phyloP scores from a whole-genome alignment of 2,797 vertebrate species.

The Chelonia mydas region DNA sequence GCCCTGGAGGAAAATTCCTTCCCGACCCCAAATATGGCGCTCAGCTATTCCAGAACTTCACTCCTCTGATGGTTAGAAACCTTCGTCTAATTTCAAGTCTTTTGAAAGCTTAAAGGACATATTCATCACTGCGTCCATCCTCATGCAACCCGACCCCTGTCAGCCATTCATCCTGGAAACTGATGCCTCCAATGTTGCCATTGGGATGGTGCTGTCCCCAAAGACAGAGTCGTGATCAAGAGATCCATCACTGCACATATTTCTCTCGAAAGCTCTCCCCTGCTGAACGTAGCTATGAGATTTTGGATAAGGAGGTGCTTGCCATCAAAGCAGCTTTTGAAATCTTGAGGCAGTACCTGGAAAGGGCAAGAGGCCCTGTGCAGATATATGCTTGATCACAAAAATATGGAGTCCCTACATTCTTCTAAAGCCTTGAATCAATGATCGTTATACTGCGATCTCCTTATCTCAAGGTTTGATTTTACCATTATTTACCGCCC shows the following conservation, averaged over 20 bases:
- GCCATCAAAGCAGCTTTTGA: too few relatives aligned
- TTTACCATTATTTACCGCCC: neutral
- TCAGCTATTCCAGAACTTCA: too few relatives aligned
- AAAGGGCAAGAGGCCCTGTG: neutral
- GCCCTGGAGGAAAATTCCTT: too few relatives aligned
- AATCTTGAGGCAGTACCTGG: too few relatives aligned
- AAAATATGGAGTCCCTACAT: neutral
- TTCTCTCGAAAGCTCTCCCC: neutral
- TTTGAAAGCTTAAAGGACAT: neutral
- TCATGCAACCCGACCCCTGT: neutral
- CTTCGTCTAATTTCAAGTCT: too few relatives aligned
- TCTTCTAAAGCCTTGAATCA: neutral
- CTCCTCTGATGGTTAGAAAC: too few relatives aligned
- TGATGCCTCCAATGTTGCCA: neutral
- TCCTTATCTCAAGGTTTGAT: neutral
- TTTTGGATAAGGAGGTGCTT: too few relatives aligned
- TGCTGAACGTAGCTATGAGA: too few relatives aligned
- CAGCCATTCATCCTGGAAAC: neutral
- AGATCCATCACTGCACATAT: neutral
- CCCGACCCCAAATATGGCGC: too few relatives aligned
- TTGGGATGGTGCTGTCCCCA: neutral
- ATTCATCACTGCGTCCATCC: neutral
- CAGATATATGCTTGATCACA: neutral
- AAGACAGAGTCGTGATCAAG: neutral
- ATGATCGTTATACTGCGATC: neutral